Conservation (phyloP, 2,113 vertebrate genomes). For the Alligator sinensis region DNA sequence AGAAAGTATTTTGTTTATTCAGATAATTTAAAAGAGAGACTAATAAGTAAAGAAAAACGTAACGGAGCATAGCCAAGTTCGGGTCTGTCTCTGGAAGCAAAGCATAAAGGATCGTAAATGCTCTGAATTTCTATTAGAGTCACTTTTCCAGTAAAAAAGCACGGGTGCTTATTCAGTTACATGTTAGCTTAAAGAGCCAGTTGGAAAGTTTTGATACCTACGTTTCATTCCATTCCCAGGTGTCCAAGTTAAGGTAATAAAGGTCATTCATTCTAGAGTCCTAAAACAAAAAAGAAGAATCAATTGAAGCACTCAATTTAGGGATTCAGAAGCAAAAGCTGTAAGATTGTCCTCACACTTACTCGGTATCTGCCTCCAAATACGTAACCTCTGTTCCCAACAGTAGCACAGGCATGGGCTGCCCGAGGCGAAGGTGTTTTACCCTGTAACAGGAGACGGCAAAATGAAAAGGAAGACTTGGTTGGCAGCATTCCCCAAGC, state of each 20-base stretch:
- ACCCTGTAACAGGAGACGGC: slow-evolving; percentile 78
- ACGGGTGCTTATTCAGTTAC: no score
- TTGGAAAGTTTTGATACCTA: slow-evolving; percentile 68
- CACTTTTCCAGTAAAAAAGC: not conserved
- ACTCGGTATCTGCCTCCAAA: slow-evolving; percentile 96
- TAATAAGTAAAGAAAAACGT: not conserved
- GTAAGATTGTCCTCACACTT: not conserved
- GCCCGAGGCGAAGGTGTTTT: slow-evolving; percentile 92
- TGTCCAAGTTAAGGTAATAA: slow-evolving; percentile 92
- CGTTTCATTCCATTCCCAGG: slow-evolving; percentile 96
- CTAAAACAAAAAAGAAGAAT: slow-evolving; percentile 70
- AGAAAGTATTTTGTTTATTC: no score
- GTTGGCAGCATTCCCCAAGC: fast-evolving
- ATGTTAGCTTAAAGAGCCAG: not conserved
- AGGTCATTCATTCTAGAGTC: slow-evolving; percentile 94
- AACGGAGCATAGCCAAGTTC: not conserved
- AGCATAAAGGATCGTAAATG: not conserved
- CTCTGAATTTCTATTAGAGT: not conserved
- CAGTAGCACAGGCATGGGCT: slow-evolving; percentile 92
- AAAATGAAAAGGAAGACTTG: not conserved
- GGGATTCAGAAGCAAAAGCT: fast-evolving
- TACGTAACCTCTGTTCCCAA: slow-evolving; percentile 92
- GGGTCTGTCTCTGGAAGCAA: not conserved
- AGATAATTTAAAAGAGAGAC: no score
- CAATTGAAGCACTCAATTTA: fast-evolving